These are phyloP conservation scores for Sinocyclocheilus grahami DNA, from an alignment of 2,113 vertebrate species.

Conservation along the genomic window DNA sequence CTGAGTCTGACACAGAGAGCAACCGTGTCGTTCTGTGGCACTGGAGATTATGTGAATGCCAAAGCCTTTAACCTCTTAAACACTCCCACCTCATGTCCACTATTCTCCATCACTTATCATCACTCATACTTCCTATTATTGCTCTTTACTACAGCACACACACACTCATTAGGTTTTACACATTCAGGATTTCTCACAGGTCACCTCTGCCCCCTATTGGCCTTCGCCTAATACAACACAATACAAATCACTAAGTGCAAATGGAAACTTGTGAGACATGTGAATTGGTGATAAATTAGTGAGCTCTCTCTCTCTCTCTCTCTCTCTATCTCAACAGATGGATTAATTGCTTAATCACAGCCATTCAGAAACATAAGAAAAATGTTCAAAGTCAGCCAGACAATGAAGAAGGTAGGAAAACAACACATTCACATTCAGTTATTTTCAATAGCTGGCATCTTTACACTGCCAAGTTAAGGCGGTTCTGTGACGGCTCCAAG, in stretches of 20 bases:
- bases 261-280: neutral
- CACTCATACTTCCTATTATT: neutral
- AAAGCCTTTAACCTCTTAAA: neutral
- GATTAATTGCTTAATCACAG: slow-evolving; percentile 85
- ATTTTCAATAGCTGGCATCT: neutral
- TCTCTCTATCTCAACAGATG: slow-evolving; percentile 76
- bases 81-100: neutral
- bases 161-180: neutral
- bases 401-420: slow-evolving; percentile 82
- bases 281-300: too few species aligned
- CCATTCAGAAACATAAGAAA: slow-evolving; percentile 83
- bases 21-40: neutral
- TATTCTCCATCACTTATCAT: too few species aligned
- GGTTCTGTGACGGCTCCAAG: too few species aligned
- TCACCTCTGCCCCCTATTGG: slow-evolving; percentile 32
- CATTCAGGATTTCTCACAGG: neutral
- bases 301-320: too few species aligned
- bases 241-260: neutral
- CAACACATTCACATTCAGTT: neutral
- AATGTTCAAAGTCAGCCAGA: slow-evolving; percentile 66
- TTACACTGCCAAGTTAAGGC: neutral
- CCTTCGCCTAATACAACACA: neutral
- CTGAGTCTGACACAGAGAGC: neutral
- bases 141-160: neutral
- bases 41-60: neutral